Evolutionary conservation across 2,888 invertebrate species (phyloP).

Genomic region (Linnaemya vulpina): DNA sequence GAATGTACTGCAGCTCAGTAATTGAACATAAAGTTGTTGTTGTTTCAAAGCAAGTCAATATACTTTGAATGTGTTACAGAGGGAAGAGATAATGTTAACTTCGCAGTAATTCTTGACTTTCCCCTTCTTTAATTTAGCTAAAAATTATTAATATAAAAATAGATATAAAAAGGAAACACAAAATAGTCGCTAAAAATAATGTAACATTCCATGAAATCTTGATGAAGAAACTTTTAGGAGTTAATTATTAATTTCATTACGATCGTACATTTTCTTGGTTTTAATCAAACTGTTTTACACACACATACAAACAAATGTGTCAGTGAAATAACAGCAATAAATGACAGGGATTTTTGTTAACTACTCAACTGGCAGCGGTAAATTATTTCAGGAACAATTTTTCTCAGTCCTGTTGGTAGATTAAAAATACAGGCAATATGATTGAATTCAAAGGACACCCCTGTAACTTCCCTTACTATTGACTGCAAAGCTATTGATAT

Average conservation of each 20-base stretch:
- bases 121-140: slow-evolving; percentile 8
- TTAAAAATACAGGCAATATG: too few species aligned
- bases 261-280: background rate
- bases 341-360: background rate
- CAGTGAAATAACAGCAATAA: background rate
- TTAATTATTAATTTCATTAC: slow-evolving; percentile 43
- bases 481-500: too few species aligned
- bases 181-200: slow-evolving; percentile 18
- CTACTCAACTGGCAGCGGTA: background rate
- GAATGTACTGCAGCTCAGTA: background rate
- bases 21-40: background rate
- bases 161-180: slow-evolving; percentile 6
- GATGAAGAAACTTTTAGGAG: slow-evolving; percentile 32
- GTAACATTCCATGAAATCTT: slow-evolving; percentile 41
- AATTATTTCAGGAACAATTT: background rate
- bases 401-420: too few species aligned
- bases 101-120: background rate
- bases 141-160: background rate
- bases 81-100: background rate
- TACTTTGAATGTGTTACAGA: background rate
- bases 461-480: too few species aligned
- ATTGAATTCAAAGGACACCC: too few species aligned
- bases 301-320: background rate
- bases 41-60: slow-evolving; percentile 12
- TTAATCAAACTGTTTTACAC: background rate